Base-by-base conservation (phyloP, 2,797 vertebrate species). In the Balearica regulorum region DNA sequence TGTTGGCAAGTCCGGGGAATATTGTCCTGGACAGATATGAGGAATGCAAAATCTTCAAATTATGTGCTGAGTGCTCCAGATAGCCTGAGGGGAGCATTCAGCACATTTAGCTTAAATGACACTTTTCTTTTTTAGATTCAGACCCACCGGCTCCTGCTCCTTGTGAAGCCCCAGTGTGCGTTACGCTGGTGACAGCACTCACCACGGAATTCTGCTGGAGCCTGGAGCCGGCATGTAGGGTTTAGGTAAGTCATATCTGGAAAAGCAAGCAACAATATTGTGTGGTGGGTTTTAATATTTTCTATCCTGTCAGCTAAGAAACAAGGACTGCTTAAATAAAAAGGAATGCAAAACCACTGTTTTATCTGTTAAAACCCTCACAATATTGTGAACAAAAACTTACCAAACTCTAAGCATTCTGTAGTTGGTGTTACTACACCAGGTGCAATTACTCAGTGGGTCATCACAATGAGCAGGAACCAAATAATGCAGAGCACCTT, bases 91-190 rank as follows among this genome's bases (percentile, higher is more conserved):
- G 85, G 87, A 95, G 92, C 95, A 64, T 91, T 95, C 94, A 91
- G 91, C 95, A 93, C 89, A 33, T 87, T 76, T 96, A 87, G 95
- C 78, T 97, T 97, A 97, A 96, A 97, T 88, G 93, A 57, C 95
- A 92, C 96, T 97, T 96, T 79, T 94, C 89, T 96, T 95, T 97
- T 97, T 92, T 97, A 97, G 97, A 97, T 97, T 97, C 94, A 97
- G 96, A 69, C 96, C 82, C 96, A 95, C 97, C 93, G 96, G 97
- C 97, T 97, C 97, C 97, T 97, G 96, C 97, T 97, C 96, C 97
- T 97, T 97, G 91, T 97, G 97, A 97, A 96, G 95, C 95, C 96
- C 81, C 95, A 95, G 77, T 92, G 94, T 96, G 93, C 92, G 13
- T 97, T 95, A 95, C 0, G 90, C 93, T 97, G 96, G 97, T 97